phyloP scores from a whole-genome alignment of 2,797 vertebrate genomes.

The Lemur catta region DNA sequence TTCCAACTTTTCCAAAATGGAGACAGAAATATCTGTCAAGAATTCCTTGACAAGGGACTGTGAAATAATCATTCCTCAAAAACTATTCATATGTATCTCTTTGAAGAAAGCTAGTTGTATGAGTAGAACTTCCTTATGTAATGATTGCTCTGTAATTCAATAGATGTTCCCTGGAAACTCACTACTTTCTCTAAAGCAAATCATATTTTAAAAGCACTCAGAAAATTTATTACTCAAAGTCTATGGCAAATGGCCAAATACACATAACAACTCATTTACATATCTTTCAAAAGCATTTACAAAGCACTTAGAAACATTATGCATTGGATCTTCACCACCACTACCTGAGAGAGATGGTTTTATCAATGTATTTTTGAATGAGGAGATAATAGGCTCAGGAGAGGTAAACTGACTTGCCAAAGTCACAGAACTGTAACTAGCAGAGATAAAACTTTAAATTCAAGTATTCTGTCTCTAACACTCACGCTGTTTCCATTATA shows the following conservation, averaged over 20 bases:
- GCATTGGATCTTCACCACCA: neutral
- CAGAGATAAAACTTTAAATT: neutral
- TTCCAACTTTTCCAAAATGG: conserved; percentile 32
- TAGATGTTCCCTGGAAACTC: neutral
- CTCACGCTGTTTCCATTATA: neutral
- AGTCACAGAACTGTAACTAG: neutral
- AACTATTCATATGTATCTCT: neutral
- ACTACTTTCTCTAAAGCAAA: conserved; percentile 37
- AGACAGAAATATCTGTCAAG: conserved; percentile 12
- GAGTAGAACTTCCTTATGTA: neutral
- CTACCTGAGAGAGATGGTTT: neutral
- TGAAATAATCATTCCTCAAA: conserved; percentile 24
- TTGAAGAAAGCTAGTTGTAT: neutral
- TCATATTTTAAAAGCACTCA: conserved; percentile 50
- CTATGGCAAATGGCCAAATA: neutral
- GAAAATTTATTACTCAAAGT: conserved; percentile 28
- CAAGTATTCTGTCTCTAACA: neutral
- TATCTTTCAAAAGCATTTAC: conserved; percentile 43
- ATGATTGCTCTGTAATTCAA: neutral
- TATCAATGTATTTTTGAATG: conserved; percentile 30
- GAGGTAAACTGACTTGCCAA: neutral
- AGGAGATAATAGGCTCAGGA: neutral
- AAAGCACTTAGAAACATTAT: neutral
- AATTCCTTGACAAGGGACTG: neutral
- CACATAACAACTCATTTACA: neutral